These are phyloP conservation scores for Zosterops hypoxanthus DNA, from an alignment of 2,113 vertebrate species.

Conservation along the genomic window DNA sequence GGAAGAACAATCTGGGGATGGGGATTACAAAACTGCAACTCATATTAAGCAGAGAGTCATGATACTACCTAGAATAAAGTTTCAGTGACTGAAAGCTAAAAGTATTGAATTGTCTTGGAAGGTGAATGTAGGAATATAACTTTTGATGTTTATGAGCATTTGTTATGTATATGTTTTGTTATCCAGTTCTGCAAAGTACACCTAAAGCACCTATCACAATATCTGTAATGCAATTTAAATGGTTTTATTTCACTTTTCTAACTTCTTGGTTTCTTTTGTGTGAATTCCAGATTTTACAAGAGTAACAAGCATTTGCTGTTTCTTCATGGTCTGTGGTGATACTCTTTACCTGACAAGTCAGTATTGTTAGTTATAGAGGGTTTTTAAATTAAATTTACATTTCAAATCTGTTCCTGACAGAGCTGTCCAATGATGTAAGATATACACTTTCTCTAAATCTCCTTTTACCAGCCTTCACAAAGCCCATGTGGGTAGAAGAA, in stretches of 20 bases:
- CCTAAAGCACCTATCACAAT: neutral
- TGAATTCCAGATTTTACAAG: neutral
- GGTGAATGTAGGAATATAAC: rapidly evolving
- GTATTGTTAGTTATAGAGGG: neutral
- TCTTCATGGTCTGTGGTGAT: neutral
- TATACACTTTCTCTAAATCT: neutral
- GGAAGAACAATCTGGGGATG: neutral
- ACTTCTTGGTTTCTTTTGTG: neutral
- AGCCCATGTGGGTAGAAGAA: neutral
- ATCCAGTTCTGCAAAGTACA: neutral
- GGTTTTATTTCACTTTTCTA: neutral
- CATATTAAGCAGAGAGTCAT: neutral
- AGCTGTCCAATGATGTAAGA: neutral
- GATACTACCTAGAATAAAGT: neutral
- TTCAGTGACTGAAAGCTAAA: neutral
- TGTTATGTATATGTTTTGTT: neutral
- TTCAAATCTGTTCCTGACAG: neutral
- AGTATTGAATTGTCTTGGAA: neutral
- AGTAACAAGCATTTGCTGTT: neutral
- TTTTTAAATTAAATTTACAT: neutral
- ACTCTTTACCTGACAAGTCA: neutral
- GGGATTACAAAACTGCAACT: neutral
- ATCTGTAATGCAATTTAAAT: neutral
- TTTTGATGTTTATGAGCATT: neutral
- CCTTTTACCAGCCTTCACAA: neutral